Conservation (phyloP, 2,888 invertebrate genomes). For the Argyra leucocephala region DNA sequence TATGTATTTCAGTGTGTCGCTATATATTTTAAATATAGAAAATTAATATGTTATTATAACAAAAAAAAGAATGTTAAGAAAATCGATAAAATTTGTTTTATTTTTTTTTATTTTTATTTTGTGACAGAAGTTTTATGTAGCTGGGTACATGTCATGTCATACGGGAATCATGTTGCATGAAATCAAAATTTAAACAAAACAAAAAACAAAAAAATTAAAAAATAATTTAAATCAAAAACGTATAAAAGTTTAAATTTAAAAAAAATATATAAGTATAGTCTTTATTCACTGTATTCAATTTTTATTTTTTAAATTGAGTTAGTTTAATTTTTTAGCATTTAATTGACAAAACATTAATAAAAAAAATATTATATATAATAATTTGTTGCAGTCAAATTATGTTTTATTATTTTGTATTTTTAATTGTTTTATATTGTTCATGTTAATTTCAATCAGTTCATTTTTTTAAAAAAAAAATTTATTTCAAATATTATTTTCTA, state of each 20-base stretch:
- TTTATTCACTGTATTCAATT: slow-evolving; percentile 13
- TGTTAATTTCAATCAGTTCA: too few relatives aligned
- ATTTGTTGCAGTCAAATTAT: too few relatives aligned
- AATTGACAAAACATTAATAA: too few relatives aligned
- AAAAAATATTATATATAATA: too few relatives aligned
- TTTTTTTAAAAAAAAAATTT: too few relatives aligned
- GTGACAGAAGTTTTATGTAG: slow-evolving; percentile 15
- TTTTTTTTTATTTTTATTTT: background rate
- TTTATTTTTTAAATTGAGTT: too few relatives aligned
- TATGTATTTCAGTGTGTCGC: slow-evolving; percentile 6
- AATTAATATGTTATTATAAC: background rate
- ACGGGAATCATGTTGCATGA: slow-evolving; percentile 25
- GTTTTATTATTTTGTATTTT: too few relatives aligned
- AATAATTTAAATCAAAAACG: too few relatives aligned
- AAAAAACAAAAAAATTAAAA: background rate
- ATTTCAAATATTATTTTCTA: too few relatives aligned
- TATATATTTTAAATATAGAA: background rate
- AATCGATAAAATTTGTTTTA: background rate
- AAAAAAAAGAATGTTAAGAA: background rate
- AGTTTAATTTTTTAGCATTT: too few relatives aligned
- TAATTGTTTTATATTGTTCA: too few relatives aligned
- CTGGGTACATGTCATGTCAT: slow-evolving; percentile 35
- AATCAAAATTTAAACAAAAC: slow-evolving; percentile 14
- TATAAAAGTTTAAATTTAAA: slow-evolving; percentile 10
- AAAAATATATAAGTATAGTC: slow-evolving; percentile 22